Percentiles rank a stretch among this genome's conserved stretches.
Conservation (phyloP, 2,797 vertebrate species). For the Diplodus sargus region DNA sequence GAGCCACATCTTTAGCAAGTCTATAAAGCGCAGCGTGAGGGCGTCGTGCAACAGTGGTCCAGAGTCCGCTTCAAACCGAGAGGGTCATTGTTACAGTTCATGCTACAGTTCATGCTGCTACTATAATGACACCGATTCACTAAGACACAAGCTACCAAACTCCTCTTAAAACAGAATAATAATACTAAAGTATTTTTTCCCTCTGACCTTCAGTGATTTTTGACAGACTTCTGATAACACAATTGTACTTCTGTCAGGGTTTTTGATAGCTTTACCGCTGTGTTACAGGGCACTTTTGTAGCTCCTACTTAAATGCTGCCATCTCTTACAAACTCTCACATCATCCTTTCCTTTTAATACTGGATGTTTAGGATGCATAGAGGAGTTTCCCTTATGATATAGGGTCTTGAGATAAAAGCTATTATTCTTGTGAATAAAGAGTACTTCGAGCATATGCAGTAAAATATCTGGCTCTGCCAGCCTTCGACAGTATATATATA, state of each 20-base stretch:
- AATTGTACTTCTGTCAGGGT: slow-evolving; percentile 1
- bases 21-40: not conserved
- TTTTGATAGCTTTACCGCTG: slow-evolving; percentile 1
- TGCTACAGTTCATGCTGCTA: not conserved
- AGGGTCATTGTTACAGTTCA: not conserved
- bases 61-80: slow-evolving; percentile 2
- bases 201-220: slow-evolving; percentile 7
- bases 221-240: slow-evolving; percentile 23
- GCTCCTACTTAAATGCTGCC: not conserved
- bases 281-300: not conserved
- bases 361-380: not conserved
- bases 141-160: slow-evolving; percentile 17
- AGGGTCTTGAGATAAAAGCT: slow-evolving; percentile 15
- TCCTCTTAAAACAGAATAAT: slow-evolving; percentile 17
- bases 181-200: slow-evolving; percentile 2
- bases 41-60: not conserved
- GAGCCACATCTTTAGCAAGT: not conserved
- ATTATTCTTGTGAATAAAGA: slow-evolving; percentile 32
- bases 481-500: slow-evolving; percentile 25
- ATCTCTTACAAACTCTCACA: not conserved
- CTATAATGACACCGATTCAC: slow-evolving; percentile 1
- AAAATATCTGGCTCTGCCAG: slow-evolving; percentile 5
- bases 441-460: not conserved
- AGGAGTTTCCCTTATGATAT: slow-evolving; percentile 3
- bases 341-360: not conserved